These are phyloP conservation scores for Drosophila persimilis DNA, from an alignment of 1,140 invertebrate genomes.

Conservation along the genomic window DNA sequence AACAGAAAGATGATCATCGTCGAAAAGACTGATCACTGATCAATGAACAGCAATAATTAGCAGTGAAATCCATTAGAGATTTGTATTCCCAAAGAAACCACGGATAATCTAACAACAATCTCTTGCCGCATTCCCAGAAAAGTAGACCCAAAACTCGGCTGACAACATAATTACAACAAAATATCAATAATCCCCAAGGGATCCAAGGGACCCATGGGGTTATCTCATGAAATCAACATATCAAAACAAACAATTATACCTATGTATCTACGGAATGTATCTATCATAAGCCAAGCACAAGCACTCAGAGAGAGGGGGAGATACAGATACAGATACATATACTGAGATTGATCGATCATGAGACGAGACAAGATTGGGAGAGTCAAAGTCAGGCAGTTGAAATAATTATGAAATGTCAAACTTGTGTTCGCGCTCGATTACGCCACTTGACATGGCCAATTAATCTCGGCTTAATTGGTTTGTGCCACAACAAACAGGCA, in stretches of 20 bases:
- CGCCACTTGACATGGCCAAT: slow-evolving; percentile 81
- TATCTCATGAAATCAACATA: slow-evolving; percentile 69
- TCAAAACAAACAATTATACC: slow-evolving; percentile 66
- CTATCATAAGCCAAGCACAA: slow-evolving; percentile 42
- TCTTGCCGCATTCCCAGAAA: slow-evolving; percentile 9
- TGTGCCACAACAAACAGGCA: slow-evolving; percentile 67
- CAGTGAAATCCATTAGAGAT: background rate
- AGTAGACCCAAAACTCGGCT: slow-evolving; percentile 6
- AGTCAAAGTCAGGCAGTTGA: slow-evolving; percentile 60
- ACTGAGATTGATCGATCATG: slow-evolving; percentile 77
- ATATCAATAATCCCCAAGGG: slow-evolving; percentile 53
- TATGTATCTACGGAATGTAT: slow-evolving; percentile 40
- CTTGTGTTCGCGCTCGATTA: slow-evolving; percentile 81
- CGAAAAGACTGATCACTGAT: background rate
- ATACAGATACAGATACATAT: slow-evolving; percentile 39
- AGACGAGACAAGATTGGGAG: slow-evolving; percentile 41
- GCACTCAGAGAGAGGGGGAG: slow-evolving; percentile 17
- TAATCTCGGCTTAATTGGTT: slow-evolving; percentile 81
- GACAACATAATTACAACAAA: slow-evolving; percentile 65
- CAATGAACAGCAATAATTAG: slow-evolving; percentile 3
- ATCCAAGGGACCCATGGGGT: slow-evolving; percentile 39
- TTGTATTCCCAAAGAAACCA: background rate
- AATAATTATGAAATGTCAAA: slow-evolving; percentile 82
- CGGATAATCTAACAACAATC: slow-evolving; percentile 3
- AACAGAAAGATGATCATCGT: background rate